Percentiles rank a stretch among this genome's conserved stretches.
Evolutionary conservation across 2,113 vertebrate genomes (phyloP).

Genomic region (Protobothrops mucrosquamatus): DNA sequence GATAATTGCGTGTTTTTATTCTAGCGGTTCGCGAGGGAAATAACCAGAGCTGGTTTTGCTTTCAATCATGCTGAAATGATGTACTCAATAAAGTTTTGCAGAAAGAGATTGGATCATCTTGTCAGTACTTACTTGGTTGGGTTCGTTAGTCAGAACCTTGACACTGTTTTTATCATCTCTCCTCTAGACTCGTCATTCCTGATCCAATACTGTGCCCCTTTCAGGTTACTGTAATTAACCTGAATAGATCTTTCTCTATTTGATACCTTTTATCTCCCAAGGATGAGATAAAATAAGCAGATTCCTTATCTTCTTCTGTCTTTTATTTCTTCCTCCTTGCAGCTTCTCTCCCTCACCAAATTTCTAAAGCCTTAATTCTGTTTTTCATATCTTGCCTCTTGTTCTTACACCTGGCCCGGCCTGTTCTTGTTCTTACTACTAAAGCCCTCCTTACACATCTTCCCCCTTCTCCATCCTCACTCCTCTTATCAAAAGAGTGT

Average conservation of each 20-base stretch:
- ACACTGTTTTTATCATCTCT: background rate
- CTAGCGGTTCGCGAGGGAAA: no score
- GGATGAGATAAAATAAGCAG: background rate
- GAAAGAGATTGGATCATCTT: no score
- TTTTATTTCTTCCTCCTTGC: background rate
- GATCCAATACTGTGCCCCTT: background rate
- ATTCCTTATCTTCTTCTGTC: background rate
- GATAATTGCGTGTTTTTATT: no score
- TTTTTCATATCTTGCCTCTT: background rate
- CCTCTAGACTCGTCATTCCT: background rate
- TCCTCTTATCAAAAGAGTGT: background rate
- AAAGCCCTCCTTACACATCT: background rate
- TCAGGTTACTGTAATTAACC: background rate
- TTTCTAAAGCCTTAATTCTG: background rate
- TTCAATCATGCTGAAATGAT: no score
- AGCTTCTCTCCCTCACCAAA: background rate
- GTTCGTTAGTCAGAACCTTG: no score
- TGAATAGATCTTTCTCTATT: background rate
- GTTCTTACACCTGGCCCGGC: background rate
- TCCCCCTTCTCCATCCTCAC: background rate
- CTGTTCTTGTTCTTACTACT: background rate
- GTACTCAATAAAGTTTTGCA: no score
- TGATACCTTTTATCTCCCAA: background rate
- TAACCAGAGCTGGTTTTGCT: no score
- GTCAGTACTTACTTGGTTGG: no score